phyloP scores from a whole-genome alignment of 2,888 invertebrate species.

The Acanthoscelides obtectus region DNA sequence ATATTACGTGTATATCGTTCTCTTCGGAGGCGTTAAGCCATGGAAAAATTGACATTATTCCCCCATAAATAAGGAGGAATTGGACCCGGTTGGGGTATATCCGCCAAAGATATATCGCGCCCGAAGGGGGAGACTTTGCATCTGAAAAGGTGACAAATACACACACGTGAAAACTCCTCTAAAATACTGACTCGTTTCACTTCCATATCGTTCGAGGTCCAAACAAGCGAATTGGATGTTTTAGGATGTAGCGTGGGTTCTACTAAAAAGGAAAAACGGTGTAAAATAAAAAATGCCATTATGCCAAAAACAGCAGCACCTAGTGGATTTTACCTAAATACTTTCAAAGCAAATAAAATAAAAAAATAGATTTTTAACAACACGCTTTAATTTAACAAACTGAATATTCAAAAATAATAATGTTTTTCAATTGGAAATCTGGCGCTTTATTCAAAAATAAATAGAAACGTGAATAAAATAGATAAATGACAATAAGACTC shows the following conservation, averaged over 20 bases:
- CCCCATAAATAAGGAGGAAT: constrained; percentile 44
- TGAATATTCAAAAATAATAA: background rate
- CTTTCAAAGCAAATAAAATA: too few species aligned
- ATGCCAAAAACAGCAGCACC: too few species aligned
- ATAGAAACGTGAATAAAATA: too few species aligned
- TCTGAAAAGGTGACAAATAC: constrained; percentile 44
- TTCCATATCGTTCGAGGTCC: background rate
- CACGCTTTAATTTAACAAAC: too few species aligned
- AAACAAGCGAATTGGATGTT: background rate
- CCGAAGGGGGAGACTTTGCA: constrained; percentile 30
- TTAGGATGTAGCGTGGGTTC: background rate
- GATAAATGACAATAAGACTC: too few species aligned
- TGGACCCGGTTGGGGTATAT: constrained; percentile 42
- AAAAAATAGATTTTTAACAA: too few species aligned
- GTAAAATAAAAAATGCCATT: too few species aligned
- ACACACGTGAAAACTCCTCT: constrained; percentile 15
- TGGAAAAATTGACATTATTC: constrained; percentile 45
- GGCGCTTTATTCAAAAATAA: background rate
- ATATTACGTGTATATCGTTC: constrained; percentile 10
- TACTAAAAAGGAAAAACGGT: background rate
- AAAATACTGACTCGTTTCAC: constrained; percentile 30
- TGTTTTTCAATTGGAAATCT: background rate
- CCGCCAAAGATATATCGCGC: background rate
- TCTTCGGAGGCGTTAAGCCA: constrained; percentile 21
- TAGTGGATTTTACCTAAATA: too few species aligned